phyloP scores from a whole-genome alignment of 2,113 vertebrate species.

The Macaca mulatta region DNA sequence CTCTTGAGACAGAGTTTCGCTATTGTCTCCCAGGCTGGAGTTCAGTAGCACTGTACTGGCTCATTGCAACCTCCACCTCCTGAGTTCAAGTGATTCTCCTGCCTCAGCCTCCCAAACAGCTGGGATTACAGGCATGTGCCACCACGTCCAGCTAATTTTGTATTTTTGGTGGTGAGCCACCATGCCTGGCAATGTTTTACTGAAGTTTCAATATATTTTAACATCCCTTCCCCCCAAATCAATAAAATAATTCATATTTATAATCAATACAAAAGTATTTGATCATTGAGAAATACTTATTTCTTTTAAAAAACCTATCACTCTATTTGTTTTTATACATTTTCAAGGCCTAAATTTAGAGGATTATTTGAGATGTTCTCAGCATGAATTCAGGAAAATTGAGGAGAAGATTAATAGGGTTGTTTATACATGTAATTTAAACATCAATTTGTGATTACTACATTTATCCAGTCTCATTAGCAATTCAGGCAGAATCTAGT shows the following conservation, averaged over 20 bases:
- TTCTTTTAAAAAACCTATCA: background rate
- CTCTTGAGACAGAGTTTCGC: background rate
- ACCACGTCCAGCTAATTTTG: background rate
- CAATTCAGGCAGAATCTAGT: constrained; percentile 31
- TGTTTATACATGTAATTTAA: constrained; percentile 47
- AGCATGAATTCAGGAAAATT: background rate
- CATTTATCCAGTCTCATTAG: constrained; percentile 45
- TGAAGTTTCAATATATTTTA: background rate
- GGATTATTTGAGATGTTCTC: constrained; percentile 23
- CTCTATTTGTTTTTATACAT: background rate
- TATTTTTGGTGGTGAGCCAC: background rate
- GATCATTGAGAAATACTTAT: background rate
- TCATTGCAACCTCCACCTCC: background rate
- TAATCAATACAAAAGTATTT: background rate
- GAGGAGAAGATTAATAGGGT: constrained; percentile 11
- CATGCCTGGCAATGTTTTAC: background rate
- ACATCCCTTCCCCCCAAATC: background rate
- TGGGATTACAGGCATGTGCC: background rate
- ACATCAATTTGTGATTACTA: constrained; percentile 11
- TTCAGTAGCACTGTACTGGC: background rate
- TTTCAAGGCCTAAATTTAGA: background rate
- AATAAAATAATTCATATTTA: background rate
- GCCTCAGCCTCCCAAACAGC: background rate
- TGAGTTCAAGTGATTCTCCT: background rate
- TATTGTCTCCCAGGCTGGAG: background rate